These are phyloP conservation scores for Misgurnus mizolepis DNA, from an alignment of 2,113 vertebrate species.

Conservation along the genomic window DNA sequence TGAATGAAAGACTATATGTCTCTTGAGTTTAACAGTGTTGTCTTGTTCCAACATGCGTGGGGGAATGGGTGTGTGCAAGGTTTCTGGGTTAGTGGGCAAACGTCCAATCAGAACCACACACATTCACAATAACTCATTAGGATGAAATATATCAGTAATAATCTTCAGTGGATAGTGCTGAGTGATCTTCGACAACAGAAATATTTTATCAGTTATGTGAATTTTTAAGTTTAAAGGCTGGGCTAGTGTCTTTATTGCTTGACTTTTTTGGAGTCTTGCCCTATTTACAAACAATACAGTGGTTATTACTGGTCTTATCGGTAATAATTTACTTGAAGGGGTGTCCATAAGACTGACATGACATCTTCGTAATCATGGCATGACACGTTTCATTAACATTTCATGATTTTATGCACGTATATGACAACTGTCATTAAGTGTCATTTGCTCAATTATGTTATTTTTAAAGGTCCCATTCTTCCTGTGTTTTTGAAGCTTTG, in stretches of 20 bases:
- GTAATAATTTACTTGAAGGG: no score
- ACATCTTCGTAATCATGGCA: no score
- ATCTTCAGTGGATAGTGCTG: not conserved
- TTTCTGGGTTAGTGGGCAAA: conserved; percentile 12
- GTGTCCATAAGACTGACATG: no score
- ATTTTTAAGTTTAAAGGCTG: not conserved
- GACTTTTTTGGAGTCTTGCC: not conserved
- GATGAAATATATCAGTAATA: not conserved
- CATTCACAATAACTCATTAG: not conserved
- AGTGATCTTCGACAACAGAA: not conserved
- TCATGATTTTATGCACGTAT: no score
- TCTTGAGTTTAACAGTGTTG: conserved; percentile 18
- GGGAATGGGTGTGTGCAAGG: conserved; percentile 28
- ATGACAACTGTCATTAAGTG: no score
- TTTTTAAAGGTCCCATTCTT: no score
- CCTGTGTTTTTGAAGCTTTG: no score
- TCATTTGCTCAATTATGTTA: no score
- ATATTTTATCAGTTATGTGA: not conserved
- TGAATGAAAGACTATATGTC: conserved; percentile 3
- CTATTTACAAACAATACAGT: no score
- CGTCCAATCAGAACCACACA: not conserved
- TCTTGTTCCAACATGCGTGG: conserved; percentile 29
- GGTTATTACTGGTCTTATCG: no score
- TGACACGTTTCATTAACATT: no score
- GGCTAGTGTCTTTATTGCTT: not conserved